Evolutionary conservation across 1,140 invertebrate genomes (phyloP).

Genomic region (Dendroctonus ponderosae): DNA sequence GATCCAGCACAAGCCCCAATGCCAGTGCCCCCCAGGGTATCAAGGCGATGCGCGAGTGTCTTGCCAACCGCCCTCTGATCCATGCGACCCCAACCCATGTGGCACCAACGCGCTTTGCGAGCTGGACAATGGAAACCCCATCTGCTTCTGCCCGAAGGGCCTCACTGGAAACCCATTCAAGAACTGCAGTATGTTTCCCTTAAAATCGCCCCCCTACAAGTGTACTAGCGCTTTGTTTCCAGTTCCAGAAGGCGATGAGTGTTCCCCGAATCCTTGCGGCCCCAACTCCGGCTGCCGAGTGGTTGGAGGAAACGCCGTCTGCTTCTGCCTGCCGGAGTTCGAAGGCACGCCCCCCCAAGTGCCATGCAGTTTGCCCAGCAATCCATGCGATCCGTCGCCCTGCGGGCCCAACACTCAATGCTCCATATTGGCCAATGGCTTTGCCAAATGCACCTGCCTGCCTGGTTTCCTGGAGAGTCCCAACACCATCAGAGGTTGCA

Average conservation of each 20-base stretch:
- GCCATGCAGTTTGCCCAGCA: slow-evolving; percentile 64
- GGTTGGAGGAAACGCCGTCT: slow-evolving; percentile 67
- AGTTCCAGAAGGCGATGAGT: slow-evolving; percentile 86
- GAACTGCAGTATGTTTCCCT: slow-evolving; percentile 77
- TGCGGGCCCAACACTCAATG: slow-evolving; percentile 88
- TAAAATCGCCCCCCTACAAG: neutral
- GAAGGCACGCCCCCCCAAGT: slow-evolving; percentile 78
- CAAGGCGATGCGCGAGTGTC: slow-evolving; percentile 65
- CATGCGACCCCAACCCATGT: slow-evolving; percentile 81
- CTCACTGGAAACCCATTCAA: slow-evolving; percentile 88
- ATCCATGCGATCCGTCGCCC: slow-evolving; percentile 80
- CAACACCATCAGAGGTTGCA: slow-evolving; percentile 81
- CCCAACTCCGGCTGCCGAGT: slow-evolving; percentile 76
- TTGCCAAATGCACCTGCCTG: slow-evolving; percentile 83
- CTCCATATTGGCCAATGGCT: slow-evolving; percentile 73
- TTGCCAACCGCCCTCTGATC: slow-evolving; percentile 64
- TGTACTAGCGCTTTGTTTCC: slow-evolving; percentile 41
- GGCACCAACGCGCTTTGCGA: slow-evolving; percentile 81
- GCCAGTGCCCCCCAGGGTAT: slow-evolving; percentile 75
- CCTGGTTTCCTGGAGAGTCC: slow-evolving; percentile 80
- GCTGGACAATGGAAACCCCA: slow-evolving; percentile 79
- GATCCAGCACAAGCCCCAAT: slow-evolving; percentile 67
- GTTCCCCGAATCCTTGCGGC: slow-evolving; percentile 80
- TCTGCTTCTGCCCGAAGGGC: slow-evolving; percentile 86
- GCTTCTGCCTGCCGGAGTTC: slow-evolving; percentile 84